Percentiles rank a stretch among this genome's conserved stretches.
These are phyloP conservation scores for Anseranas semipalmata DNA, from an alignment of 2,113 vertebrate genomes.

Conservation along the genomic window DNA sequence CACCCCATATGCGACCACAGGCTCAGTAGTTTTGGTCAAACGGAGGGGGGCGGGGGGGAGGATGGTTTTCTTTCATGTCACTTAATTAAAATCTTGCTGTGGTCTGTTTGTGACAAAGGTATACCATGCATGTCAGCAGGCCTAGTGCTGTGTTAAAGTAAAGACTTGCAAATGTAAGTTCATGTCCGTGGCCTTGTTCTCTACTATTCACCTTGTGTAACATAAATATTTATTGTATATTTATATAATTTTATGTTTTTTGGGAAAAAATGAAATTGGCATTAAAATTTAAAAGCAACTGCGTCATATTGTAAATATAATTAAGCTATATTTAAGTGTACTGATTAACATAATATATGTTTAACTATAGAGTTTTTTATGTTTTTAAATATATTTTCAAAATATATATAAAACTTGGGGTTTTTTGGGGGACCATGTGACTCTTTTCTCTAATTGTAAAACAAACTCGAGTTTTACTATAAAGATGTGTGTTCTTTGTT, in stretches of 20 bases:
- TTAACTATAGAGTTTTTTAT: slow-evolving; percentile 88
- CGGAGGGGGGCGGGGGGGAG: background rate
- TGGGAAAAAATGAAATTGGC: slow-evolving; percentile 78
- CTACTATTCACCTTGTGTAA: slow-evolving; percentile 87
- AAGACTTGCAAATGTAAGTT: slow-evolving; percentile 84
- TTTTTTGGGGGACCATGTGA: slow-evolving; percentile 78
- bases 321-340: slow-evolving; percentile 88
- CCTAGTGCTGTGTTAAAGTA: slow-evolving; percentile 83
- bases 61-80: background rate
- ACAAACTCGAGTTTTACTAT: slow-evolving; percentile 81
- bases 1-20: background rate
- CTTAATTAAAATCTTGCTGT: slow-evolving; percentile 76
- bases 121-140: slow-evolving; percentile 82
- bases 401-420: slow-evolving; percentile 75
- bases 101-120: slow-evolving; percentile 83
- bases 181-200: slow-evolving; percentile 87
- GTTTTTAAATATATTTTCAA: slow-evolving; percentile 81
- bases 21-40: slow-evolving; percentile 67
- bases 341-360: slow-evolving; percentile 89
- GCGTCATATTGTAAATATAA: slow-evolving; percentile 86
- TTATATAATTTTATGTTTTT: slow-evolving; percentile 86
- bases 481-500: slow-evolving; percentile 81
- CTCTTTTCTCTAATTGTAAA: slow-evolving; percentile 85
- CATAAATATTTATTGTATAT: slow-evolving; percentile 90
- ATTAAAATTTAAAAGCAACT: slow-evolving; percentile 85